Evolutionary conservation across 2,888 invertebrate genomes (phyloP), one percentile per base, ranked within the genome.

Genomic region (Pterobdella sp.): DNA sequence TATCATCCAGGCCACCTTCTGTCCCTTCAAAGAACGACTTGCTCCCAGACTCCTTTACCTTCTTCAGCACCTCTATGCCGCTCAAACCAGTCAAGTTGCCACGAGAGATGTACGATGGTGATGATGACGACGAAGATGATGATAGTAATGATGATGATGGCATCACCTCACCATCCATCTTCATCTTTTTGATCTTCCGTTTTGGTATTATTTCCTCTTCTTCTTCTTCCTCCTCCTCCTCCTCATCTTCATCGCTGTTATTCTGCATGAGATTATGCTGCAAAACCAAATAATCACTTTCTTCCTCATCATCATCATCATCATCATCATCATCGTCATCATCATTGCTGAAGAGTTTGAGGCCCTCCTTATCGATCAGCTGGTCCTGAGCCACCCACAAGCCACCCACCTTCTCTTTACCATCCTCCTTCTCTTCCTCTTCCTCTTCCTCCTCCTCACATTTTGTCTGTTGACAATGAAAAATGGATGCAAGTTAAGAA

Each of bases 281-380:
- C 18, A 68, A 29, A 26, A 56, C n/a, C n/a, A 70, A 26, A 37
- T 63, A 56, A 31, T 72, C 35, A 63, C 34, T 36, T 63, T 72
- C 63, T 64, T 72, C 72, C 36, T 64, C 65, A 36, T 72, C 36
- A 26, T 34, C 72, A 52, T 36, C 49, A 26, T 71, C 31, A 26
- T 71, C 35, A 29, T 60, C 65, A 42, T 70, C 37, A 10, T 52
- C 26, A 29, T 36, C 37, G 35, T 49, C 70, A 32, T 73, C 70
- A 68, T 52, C 49, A 32, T 35, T n/a, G 18, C 37, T 60, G 65
- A 68, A 42, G 29, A 36, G 31, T 42, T 49, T 49, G n/a, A 29
- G 31, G 2, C 31, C 29, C 3, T 68, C 35, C 22, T 32, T 32
- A 32, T 42, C 37, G 68, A 68, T 7, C 22, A 68, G 29, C 7